phyloP scores from a whole-genome alignment of 2,113 vertebrate species.

The Jacana jacana region DNA sequence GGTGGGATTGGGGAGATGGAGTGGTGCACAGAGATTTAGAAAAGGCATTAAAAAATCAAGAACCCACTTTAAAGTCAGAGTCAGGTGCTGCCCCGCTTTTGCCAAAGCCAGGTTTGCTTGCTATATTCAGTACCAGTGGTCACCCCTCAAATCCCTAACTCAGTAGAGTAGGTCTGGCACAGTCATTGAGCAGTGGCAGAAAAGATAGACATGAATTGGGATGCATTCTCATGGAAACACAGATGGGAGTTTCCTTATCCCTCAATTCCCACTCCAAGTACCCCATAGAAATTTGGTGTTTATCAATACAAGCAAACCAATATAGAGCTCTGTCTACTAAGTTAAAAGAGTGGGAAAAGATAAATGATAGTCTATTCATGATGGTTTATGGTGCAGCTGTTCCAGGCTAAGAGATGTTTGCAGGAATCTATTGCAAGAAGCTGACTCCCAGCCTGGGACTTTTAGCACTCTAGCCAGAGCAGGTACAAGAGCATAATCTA shows the following conservation, averaged over 20 bases:
- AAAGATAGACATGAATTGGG: rapidly evolving
- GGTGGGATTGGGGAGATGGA: not conserved
- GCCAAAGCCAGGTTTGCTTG: not conserved
- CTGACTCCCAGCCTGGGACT: not conserved
- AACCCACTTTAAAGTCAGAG: not conserved
- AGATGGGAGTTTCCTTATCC: not conserved
- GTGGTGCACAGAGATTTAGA: not conserved
- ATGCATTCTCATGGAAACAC: not conserved
- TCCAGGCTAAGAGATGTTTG: not conserved
- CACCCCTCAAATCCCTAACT: not conserved
- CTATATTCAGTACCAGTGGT: not conserved
- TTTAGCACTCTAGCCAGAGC: not conserved
- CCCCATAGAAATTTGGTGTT: not conserved
- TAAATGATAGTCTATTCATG: not conserved
- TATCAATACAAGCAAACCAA: not conserved
- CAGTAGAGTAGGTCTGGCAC: not conserved
- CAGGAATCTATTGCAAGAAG: not conserved
- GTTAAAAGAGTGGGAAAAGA: not conserved
- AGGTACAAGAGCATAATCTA: not conserved
- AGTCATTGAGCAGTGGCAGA: not conserved
- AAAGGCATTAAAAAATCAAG: not conserved
- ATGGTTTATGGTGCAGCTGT: not conserved
- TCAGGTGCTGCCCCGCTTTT: not conserved
- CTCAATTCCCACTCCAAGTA: not conserved
- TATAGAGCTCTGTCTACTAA: not conserved